phyloP scores from a whole-genome alignment of 2,888 invertebrate species.

The Ectemnius continuus region DNA sequence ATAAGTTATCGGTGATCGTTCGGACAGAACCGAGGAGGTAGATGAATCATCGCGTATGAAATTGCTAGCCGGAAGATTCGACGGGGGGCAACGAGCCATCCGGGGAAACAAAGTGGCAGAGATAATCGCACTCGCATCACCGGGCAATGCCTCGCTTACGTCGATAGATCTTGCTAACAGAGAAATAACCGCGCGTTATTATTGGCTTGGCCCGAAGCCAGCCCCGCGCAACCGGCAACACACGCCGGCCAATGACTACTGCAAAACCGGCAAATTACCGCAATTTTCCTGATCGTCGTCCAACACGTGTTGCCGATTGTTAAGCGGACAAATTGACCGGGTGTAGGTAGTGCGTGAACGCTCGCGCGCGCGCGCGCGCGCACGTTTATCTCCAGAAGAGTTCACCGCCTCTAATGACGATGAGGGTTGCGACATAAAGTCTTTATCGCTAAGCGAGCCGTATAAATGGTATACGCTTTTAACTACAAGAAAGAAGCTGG shows the following conservation, averaged over 20 bases:
- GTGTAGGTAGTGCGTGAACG: constrained; percentile 31
- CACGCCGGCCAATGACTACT: constrained; percentile 52
- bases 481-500: background rate
- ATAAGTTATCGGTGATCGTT: constrained; percentile 2
- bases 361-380: too few relatives aligned
- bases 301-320: constrained; percentile 58
- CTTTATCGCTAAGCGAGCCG: background rate
- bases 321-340: constrained; percentile 55
- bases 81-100: constrained; percentile 11
- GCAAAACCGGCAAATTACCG: constrained; percentile 68
- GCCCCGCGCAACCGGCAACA: constrained; percentile 30
- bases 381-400: constrained; percentile 34
- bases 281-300: constrained; percentile 65
- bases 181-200: constrained; percentile 52
- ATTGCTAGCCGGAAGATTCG: constrained; percentile 2
- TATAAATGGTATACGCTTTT: background rate
- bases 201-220: constrained; percentile 51
- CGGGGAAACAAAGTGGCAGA: constrained; percentile 28
- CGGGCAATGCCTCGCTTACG: constrained; percentile 43
- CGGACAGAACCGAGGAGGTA: background rate
- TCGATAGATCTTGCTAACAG: constrained; percentile 12
- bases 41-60: constrained; percentile 14
- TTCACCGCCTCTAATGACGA: constrained; percentile 57
- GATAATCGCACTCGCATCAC: constrained; percentile 42
- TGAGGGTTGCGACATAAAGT: constrained; percentile 1